Percentiles rank a stretch among this genome's conserved stretches.
phyloP scores from a whole-genome alignment of 1,140 invertebrate species.

The Polypedilum vanderplanki region DNA sequence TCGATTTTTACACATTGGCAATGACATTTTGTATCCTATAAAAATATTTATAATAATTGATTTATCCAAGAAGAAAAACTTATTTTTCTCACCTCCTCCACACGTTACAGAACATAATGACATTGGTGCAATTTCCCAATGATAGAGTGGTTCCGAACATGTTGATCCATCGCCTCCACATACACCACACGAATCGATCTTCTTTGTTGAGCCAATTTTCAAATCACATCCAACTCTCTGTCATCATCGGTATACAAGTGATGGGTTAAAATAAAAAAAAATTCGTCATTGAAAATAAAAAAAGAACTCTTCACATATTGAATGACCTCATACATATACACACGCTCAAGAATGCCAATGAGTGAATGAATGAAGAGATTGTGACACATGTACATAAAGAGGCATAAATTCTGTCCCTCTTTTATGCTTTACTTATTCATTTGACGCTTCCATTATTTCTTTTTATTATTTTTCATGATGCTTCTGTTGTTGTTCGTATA shows the following conservation, averaged over 20 bases:
- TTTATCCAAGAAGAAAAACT: neutral
- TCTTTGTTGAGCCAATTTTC: constrained; percentile 72
- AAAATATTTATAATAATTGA: constrained; percentile 31
- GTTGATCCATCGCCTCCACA: constrained; percentile 83
- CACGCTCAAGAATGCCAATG: too few species aligned
- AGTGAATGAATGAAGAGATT: neutral
- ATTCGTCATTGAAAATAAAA: too few species aligned
- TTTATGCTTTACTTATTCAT: neutral
- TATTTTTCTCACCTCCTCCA: constrained; percentile 70
- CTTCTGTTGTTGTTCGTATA: neutral
- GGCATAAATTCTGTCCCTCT: constrained; percentile 3
- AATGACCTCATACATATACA: too few species aligned
- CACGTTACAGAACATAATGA: constrained; percentile 81
- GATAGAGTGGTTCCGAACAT: constrained; percentile 68
- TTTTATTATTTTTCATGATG: constrained; percentile 4
- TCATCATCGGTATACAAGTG: neutral
- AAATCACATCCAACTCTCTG: constrained; percentile 87
- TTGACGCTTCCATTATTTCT: neutral
- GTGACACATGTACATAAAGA: neutral
- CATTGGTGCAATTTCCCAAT: constrained; percentile 73
- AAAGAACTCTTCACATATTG: too few species aligned
- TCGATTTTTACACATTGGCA: constrained; percentile 66
- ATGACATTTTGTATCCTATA: constrained; percentile 76
- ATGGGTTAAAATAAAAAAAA: neutral
- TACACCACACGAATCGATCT: constrained; percentile 79